A percentile compares a stretch with the other conserved stretches of the same genome.
Conservation (phyloP, 2,797 vertebrate genomes). For the Enteromius anoplus region DNA sequence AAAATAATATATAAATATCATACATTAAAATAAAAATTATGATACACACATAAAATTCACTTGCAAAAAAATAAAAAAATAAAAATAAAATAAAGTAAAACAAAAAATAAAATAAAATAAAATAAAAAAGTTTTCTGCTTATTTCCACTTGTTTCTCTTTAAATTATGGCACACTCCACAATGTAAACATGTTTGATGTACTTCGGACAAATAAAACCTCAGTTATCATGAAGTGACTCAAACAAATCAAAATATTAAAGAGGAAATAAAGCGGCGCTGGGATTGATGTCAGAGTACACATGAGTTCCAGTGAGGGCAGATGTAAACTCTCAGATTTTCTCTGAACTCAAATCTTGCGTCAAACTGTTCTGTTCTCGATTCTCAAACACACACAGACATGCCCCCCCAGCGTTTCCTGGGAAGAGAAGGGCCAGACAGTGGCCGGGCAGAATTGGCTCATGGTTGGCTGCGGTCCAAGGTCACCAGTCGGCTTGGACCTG, state of each 20-base stretch:
- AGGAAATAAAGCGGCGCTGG: not conserved
- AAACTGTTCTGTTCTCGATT: slow-evolving; percentile 5
- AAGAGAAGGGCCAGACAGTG: slow-evolving; percentile 41
- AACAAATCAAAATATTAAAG: not conserved
- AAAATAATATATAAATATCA: not conserved
- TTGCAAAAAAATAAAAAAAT: not conserved
- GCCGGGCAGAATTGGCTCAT: slow-evolving; percentile 44
- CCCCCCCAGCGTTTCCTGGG: slow-evolving; percentile 33
- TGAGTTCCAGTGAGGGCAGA: not conserved
- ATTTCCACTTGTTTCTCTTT: not conserved
- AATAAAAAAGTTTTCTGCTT: not conserved
- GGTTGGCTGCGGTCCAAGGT: slow-evolving; percentile 48
- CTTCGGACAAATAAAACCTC: not conserved
- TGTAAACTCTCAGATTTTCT: slow-evolving; percentile 7
- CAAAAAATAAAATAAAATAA: not conserved
- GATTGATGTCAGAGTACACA: slow-evolving; percentile 1
- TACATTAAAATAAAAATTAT: not conserved
- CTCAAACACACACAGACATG: slow-evolving; percentile 19
- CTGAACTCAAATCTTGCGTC: slow-evolving; percentile 24
- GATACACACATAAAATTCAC: not conserved
- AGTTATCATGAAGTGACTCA: not conserved
- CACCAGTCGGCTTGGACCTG: slow-evolving; percentile 65
- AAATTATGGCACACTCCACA: not conserved
- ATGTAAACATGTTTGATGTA: not conserved
- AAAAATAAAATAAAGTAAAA: no score